Percentiles rank a stretch among this genome's conserved stretches.
Conservation (phyloP, 2,113 vertebrate genomes). For the Rynchops niger region DNA sequence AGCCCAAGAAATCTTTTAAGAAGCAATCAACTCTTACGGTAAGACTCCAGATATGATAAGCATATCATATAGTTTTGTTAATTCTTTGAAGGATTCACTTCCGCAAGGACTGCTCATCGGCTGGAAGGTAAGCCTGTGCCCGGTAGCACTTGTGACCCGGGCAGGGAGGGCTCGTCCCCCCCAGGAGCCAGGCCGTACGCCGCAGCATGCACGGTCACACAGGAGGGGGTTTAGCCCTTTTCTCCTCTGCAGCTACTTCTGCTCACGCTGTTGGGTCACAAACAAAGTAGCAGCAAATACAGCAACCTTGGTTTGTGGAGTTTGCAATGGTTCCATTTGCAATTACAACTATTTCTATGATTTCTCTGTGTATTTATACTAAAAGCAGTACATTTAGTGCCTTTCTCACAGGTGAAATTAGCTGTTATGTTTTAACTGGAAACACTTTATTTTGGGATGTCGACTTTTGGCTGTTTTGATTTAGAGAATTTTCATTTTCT, state of each 20-base stretch:
- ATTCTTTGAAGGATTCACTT: constrained; percentile 3
- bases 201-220: fast-evolving
- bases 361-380: constrained; percentile 39
- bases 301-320: neutral
- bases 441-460: neutral
- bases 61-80: constrained; percentile 30
- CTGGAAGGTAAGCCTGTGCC: neutral
- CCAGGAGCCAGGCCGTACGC: fast-evolving
- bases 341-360: constrained; percentile 22
- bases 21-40: neutral
- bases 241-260: neutral
- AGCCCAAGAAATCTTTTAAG: constrained; percentile 22
- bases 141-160: neutral
- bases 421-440: constrained; percentile 13
- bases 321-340: constrained; percentile 14
- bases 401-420: constrained; percentile 45
- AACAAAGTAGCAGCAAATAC: constrained; percentile 17
- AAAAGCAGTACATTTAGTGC: constrained; percentile 45
- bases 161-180: neutral
- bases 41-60: neutral
- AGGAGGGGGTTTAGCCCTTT: neutral
- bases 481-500: neutral
- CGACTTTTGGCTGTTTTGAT: neutral
- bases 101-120: neutral
- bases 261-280: neutral